Base-by-base conservation (phyloP, 64 coral and sea anemone species). In the Dendrophyllia cribrosa region DNA sequence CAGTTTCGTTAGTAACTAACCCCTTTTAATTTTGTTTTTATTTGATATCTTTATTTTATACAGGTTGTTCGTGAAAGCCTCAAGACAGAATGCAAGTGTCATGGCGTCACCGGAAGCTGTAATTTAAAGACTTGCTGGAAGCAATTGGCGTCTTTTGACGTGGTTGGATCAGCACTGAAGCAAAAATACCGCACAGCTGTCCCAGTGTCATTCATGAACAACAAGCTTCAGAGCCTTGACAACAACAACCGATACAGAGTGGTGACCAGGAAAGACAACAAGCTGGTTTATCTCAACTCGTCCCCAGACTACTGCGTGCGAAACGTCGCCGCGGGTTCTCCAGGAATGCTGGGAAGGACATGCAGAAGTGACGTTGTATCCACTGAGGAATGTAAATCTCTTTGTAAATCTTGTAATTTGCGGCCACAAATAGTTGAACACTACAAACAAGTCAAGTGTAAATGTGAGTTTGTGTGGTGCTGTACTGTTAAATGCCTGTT, bases 121-220 rank as follows among this genome's bases (percentile, higher is more conserved):
- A 61, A 61, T 19, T 59, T 90, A 61, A 88, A 96, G n/a, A 34
- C 89, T 20, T 96, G 94, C 46, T 88, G 84, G 89, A 61, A 92
- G 25, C 58, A 72, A 7, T 67, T 67, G 76, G 5, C 89, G 94
- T 23, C 90, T 5, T 96, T 96, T 44, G 19, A 49, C 15, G 70
- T 67, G 21, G 45, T 96, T 26, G 94, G 94, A 23, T 70, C 45
- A 25, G 81, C 88, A 58, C 87, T 96, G 25, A 96, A 89, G 75
- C 56, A 83, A 20, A 96, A 78, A 34, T 2, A 34, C 34, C 34
- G 34, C 34, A 34, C 34, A 34, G 34, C 34, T 34, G 34, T 34
- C 34, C 46, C 65, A 63, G 90, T 88, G 13, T 74, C 69, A 59
- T 67, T 92, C 24, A 47, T 34, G 44, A 82, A 92, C 50, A 83